phyloP scores from a whole-genome alignment of 2,888 invertebrate species.

The Drosophila histrio region DNA sequence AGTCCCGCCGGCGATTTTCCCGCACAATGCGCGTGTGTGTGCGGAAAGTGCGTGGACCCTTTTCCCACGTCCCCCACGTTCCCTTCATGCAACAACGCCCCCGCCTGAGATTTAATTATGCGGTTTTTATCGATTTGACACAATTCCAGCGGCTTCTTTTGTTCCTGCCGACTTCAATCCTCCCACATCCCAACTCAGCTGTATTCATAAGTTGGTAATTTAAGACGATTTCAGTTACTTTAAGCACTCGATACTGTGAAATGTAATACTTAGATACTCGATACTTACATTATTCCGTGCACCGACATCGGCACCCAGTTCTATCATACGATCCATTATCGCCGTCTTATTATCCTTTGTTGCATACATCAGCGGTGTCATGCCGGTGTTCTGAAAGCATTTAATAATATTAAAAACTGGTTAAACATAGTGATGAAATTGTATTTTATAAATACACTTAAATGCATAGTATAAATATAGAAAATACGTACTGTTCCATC shows the following conservation, averaged over 20 bases:
- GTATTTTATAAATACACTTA: not conserved
- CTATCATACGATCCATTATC: conserved; percentile 95
- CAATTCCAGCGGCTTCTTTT: conserved; percentile 67
- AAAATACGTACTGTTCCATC: no score
- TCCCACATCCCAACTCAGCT: conserved; percentile 27
- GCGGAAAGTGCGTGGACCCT: conserved; percentile 55
- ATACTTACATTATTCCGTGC: conserved; percentile 95
- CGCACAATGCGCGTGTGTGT: conserved; percentile 42
- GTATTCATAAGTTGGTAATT: conserved; percentile 31
- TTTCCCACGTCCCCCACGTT: not conserved
- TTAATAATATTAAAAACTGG: not conserved
- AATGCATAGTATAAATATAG: not conserved
- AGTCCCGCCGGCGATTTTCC: conserved; percentile 42
- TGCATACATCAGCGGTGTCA: conserved; percentile 98
- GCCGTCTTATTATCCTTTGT: conserved; percentile 97
- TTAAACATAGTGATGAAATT: not conserved
- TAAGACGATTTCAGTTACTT: conserved; percentile 35
- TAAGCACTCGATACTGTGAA: not conserved
- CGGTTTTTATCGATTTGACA: conserved; percentile 81
- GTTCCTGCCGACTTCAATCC: conserved; percentile 16
- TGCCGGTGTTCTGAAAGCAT: conserved; percentile 91
- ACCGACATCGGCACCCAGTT: conserved; percentile 95
- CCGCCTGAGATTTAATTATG: conserved; percentile 78
- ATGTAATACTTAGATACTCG: conserved; percentile 3
- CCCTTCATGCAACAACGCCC: conserved; percentile 39